Conservation (phyloP, 1,140 invertebrate genomes). For the Amyelois transitella region DNA sequence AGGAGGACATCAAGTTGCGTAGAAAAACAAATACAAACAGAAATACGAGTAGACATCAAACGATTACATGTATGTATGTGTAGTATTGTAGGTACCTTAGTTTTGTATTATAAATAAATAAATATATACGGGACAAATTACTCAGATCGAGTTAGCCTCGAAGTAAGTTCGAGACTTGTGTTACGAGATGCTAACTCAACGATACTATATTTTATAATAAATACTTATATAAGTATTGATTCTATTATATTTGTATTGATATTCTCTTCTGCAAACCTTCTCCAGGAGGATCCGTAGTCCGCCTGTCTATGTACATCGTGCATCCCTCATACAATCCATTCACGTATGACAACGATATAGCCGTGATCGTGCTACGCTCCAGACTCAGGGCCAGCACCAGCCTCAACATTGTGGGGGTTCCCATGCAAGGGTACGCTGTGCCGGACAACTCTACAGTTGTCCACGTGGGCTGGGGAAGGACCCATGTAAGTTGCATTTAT, state of each 20-base stretch:
- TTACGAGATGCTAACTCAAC: too few relatives aligned
- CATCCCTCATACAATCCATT: background rate
- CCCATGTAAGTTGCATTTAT: slow-evolving; percentile 26
- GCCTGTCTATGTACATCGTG: slow-evolving; percentile 19
- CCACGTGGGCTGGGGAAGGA: slow-evolving; percentile 44
- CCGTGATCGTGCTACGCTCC: background rate
- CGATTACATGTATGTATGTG: too few relatives aligned
- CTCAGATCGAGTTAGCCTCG: too few relatives aligned
- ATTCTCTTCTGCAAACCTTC: background rate
- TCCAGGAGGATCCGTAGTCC: slow-evolving; percentile 27
- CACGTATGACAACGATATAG: background rate
- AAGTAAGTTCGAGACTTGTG: too few relatives aligned
- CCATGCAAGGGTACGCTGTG: slow-evolving; percentile 17
- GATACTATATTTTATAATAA: too few relatives aligned
- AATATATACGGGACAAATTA: too few relatives aligned
- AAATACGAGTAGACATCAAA: too few relatives aligned
- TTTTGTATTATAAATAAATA: too few relatives aligned
- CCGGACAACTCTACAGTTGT: slow-evolving; percentile 26
- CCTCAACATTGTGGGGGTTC: slow-evolving; percentile 7
- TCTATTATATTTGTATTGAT: background rate
- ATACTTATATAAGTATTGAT: too few relatives aligned
- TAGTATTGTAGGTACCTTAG: too few relatives aligned
- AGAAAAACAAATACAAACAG: too few relatives aligned
- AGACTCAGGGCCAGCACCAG: slow-evolving; percentile 9
- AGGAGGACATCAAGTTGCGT: too few relatives aligned